Percentiles rank a stretch among this genome's conserved stretches.
phyloP scores from a whole-genome alignment of 2,797 vertebrate species.

The Takifugu ocellatus region DNA sequence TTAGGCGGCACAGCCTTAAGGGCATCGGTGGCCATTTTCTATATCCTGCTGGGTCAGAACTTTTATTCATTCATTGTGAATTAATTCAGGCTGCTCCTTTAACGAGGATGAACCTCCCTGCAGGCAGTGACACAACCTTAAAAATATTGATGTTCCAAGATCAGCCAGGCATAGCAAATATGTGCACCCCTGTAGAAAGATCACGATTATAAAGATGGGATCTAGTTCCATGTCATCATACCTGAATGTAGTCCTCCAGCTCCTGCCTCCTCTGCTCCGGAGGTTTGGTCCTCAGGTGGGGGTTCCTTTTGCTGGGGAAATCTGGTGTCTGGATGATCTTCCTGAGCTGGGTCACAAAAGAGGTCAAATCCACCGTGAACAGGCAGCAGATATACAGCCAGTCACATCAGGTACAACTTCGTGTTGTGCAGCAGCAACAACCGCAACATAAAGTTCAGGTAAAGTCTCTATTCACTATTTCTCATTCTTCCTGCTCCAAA shows the following conservation, averaged over 20 bases:
- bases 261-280: slow-evolving; percentile 87
- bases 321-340: slow-evolving; percentile 86
- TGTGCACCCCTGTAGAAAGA: not conserved
- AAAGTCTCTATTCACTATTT: too few species aligned
- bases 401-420: too few species aligned
- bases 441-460: too few species aligned
- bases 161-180: not conserved
- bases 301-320: slow-evolving; percentile 85
- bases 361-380: not conserved
- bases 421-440: too few species aligned
- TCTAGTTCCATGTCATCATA: slow-evolving; percentile 3
- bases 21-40: too few species aligned
- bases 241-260: slow-evolving; percentile 87
- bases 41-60: too few species aligned
- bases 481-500: too few species aligned
- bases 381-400: not conserved
- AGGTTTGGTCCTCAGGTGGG: slow-evolving; percentile 84
- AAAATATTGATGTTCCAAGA: not conserved
- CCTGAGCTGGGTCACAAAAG: slow-evolving; percentile 77
- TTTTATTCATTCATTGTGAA: not conserved
- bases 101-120: not conserved
- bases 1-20: too few species aligned
- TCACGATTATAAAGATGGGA: not conserved
- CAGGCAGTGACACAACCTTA: not conserved
- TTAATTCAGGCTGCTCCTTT: too few species aligned